phyloP scores from a whole-genome alignment of 2,113 vertebrate genomes.

The Burhinus bistriatus region DNA sequence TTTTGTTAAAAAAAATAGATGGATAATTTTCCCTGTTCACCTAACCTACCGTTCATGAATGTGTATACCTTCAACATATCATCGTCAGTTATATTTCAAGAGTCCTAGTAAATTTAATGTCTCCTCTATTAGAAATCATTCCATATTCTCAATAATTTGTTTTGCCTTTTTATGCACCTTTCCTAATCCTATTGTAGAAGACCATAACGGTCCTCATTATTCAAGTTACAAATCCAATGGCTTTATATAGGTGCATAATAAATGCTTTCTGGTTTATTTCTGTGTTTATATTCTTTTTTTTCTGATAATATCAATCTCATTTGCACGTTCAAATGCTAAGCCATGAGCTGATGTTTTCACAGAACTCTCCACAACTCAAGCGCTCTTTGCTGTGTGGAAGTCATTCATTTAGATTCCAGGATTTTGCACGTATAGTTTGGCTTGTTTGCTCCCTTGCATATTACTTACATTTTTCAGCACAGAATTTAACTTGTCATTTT shows the following conservation, averaged over 20 bases:
- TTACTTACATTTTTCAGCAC: constrained; percentile 37
- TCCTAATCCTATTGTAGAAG: neutral
- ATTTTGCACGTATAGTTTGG: neutral
- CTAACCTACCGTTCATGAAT: neutral
- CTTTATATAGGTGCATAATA: neutral
- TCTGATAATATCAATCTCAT: neutral
- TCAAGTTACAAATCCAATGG: neutral
- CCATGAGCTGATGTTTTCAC: neutral
- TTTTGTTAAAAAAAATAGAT: neutral
- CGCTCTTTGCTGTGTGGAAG: neutral
- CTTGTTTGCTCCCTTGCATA: neutral
- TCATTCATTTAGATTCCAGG: neutral
- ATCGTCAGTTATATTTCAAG: neutral
- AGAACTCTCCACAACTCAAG: neutral
- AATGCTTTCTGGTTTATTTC: neutral
- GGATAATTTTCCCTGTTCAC: neutral
- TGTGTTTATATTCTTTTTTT: neutral
- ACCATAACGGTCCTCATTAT: neutral
- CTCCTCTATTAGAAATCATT: neutral
- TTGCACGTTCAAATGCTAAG: neutral
- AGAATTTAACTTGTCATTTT: constrained; percentile 32
- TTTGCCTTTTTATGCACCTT: neutral
- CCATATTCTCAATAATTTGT: neutral
- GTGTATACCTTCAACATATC: neutral
- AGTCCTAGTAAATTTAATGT: neutral